Base-by-base conservation (phyloP, 2,113 vertebrate genomes). In the Corythornis cristatus region DNA sequence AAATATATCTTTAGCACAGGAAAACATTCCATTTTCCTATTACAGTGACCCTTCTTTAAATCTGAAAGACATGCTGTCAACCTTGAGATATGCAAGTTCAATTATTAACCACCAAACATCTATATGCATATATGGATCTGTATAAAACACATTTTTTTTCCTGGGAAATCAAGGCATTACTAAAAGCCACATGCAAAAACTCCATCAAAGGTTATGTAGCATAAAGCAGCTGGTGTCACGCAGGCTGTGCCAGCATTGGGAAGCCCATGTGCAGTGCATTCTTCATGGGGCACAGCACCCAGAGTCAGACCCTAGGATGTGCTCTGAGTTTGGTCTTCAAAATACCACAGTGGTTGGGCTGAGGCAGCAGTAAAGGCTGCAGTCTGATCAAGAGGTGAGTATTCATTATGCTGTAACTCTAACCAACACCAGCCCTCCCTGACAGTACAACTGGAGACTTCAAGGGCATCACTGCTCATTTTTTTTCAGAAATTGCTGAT, bases 71-170 rank as follows among this genome's bases (percentile, higher is more conserved):
- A 46, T 3, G 8, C 50, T 84, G 46, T 68, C 87, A 90, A 56
- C 56, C 75, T 74, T 20, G 60, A 37, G 43, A 56, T 26, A 71
- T 15, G n/a, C 68, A 82, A 43, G 67, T 58, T 93, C 91, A 72
- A 15, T 90, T 74, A 77, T 61, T 83, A 68, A 85, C 67, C 74
- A 89, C 20, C 81, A 70, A 62, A 20, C 42, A 67, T 22, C 72
- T 81, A 7, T 19, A 68, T 22, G 71, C 54, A 76, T 23, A 45
- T 15, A 73, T 0, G 65, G 60, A 89, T 40, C 72, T 82, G 35
- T 28, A 62, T 92, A 40, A 65, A 95, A 29, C 40, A 48, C 50
- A 20, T n/a, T 3, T 88, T 81, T 88, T 81, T 86, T 90, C 73
- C 88, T 68, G 33, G 43, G 88, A 90, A 93, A 90, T 56, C 29